Conservation (phyloP, 2,797 vertebrate genomes). For the Gila robusta region DNA sequence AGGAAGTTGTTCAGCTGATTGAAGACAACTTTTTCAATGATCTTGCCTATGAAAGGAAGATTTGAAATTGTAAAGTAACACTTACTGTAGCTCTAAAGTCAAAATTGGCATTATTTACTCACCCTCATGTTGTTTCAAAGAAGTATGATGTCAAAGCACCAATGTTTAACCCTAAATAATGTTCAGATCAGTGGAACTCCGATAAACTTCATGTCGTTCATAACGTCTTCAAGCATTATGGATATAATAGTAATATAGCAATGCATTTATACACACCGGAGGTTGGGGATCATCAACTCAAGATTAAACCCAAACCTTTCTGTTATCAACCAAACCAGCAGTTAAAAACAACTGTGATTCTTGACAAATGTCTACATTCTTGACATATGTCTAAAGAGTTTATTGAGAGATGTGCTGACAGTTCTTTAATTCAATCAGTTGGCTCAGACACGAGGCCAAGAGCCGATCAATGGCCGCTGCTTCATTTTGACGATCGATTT, state of each 20-base stretch:
- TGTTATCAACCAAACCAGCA: background rate
- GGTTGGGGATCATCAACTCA: background rate
- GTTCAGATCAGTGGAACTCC: background rate
- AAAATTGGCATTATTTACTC: background rate
- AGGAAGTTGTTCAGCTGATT: too few relatives aligned
- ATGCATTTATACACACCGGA: background rate
- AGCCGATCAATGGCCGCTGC: constrained; percentile 39
- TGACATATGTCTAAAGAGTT: constrained; percentile 18
- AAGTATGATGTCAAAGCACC: background rate
- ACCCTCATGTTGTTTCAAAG: background rate
- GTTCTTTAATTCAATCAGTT: constrained; percentile 24
- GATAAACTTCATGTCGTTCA: background rate
- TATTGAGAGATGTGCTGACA: constrained; percentile 25
- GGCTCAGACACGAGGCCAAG: constrained; percentile 36
- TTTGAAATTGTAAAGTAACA: background rate
- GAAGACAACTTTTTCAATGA: too few relatives aligned
- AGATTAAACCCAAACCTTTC: background rate
- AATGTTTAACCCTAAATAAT: background rate
- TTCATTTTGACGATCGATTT: constrained; percentile 42
- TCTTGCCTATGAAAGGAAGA: too few relatives aligned
- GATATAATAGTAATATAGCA: background rate
- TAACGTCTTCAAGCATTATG: background rate
- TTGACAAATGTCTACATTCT: background rate
- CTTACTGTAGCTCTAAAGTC: background rate
- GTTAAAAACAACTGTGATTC: background rate